Conservation (phyloP, 2,888 invertebrate genomes). For the Autographa gamma region DNA sequence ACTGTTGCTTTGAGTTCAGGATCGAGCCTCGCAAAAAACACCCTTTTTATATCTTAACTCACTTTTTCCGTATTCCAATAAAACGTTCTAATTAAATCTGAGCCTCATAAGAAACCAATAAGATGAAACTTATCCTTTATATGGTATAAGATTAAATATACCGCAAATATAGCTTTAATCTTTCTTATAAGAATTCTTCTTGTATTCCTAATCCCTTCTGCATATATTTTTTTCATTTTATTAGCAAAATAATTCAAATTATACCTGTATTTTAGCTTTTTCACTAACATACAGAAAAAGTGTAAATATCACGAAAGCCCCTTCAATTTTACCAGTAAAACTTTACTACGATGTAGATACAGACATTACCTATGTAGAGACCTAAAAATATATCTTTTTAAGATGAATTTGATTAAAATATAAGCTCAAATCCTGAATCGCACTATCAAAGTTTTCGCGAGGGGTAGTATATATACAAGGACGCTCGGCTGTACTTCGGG, state of each 20-base stretch:
- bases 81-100: not conserved
- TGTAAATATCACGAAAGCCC: not conserved
- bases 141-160: not conserved
- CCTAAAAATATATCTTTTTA: not conserved
- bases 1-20: not conserved
- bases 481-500: not conserved
- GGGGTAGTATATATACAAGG: constrained; percentile 5
- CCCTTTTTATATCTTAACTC: not conserved
- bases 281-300: not conserved
- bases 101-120: not conserved
- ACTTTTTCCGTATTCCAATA: not conserved
- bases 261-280: too few relatives aligned
- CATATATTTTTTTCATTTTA: not conserved
- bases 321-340: not conserved
- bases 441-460: constrained; percentile 29
- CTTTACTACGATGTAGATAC: not conserved
- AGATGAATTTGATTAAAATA: not conserved
- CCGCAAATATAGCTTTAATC: not conserved
- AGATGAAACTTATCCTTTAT: not conserved
- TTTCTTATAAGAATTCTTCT: not conserved
- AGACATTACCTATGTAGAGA: not conserved
- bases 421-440: constrained; percentile 26
- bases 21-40: not conserved
- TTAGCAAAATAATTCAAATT: not conserved
- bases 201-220: not conserved